Conservation (phyloP, 2,797 vertebrate genomes). For the Megalops cyprinoides region DNA sequence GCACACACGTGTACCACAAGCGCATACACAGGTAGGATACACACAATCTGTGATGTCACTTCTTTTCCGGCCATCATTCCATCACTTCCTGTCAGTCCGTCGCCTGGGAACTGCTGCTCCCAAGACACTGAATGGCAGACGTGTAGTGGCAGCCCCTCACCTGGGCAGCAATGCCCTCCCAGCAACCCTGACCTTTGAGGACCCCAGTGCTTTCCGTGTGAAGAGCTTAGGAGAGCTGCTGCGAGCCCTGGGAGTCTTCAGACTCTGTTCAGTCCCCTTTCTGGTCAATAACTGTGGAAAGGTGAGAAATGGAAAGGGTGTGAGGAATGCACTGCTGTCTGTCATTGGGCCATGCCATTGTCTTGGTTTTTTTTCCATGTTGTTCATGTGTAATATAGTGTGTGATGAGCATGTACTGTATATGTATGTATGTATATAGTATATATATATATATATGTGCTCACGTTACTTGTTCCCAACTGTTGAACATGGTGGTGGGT, state of each 20-base stretch:
- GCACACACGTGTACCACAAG: not conserved
- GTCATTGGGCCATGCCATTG: not conserved
- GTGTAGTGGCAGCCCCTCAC: not conserved
- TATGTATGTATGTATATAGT: no score
- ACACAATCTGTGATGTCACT: slow-evolving; percentile 46
- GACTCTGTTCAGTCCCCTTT: slow-evolving; percentile 79
- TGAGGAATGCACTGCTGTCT: not conserved
- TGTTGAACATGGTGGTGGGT: no score
- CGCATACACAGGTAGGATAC: not conserved
- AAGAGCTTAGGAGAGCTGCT: slow-evolving; percentile 79
- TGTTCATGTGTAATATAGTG: slow-evolving; percentile 1
- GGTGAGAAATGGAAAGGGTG: slow-evolving; percentile 65
- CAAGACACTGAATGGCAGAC: slow-evolving; percentile 32
- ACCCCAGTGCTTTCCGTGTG: slow-evolving; percentile 77
- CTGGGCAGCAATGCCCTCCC: slow-evolving; percentile 14
- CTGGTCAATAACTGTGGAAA: slow-evolving; percentile 79
- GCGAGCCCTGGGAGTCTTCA: slow-evolving; percentile 77
- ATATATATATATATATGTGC: no score
- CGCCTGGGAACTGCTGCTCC: slow-evolving; percentile 41
- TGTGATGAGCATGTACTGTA: no score
- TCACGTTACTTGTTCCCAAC: no score
- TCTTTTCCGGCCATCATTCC: slow-evolving; percentile 46
- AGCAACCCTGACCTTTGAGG: slow-evolving; percentile 69
- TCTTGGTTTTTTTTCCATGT: not conserved
- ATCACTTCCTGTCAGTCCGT: slow-evolving; percentile 49